Evolutionary conservation across 53 echinoderm and acorn worm genomes (phyloP).

Genomic region (Temnopleurus reevesii): DNA sequence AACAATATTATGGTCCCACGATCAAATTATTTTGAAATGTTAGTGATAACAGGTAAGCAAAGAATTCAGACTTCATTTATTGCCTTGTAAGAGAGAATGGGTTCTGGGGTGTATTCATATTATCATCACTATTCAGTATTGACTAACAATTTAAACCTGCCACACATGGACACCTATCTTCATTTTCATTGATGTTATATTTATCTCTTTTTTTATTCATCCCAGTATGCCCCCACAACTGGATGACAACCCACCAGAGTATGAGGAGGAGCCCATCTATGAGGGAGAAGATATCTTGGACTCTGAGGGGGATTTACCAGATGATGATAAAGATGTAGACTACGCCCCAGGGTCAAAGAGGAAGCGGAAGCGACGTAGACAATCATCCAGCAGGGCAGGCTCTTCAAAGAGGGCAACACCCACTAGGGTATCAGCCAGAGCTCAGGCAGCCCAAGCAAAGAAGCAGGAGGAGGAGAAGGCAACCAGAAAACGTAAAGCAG

Average conservation of each 20-base stretch:
- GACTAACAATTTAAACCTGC: too few relatives aligned
- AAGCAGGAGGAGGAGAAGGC: constrained; percentile 11
- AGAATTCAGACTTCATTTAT: too few relatives aligned
- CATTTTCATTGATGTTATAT: neutral
- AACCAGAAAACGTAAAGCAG: neutral
- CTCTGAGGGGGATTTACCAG: neutral
- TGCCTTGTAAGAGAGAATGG: too few relatives aligned
- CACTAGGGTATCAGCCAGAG: constrained; percentile 25
- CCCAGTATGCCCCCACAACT: neutral
- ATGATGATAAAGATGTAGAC: constrained; percentile 51
- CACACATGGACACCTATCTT: too few relatives aligned
- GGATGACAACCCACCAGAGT: constrained; percentile 16
- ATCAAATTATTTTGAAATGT: too few relatives aligned
- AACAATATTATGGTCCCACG: too few relatives aligned
- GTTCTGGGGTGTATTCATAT: too few relatives aligned
- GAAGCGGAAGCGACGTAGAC: constrained; percentile 17
- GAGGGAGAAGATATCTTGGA: neutral
- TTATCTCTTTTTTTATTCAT: neutral
- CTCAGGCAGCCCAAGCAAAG: constrained; percentile 32
- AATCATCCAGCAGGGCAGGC: neutral
- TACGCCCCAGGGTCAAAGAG: neutral
- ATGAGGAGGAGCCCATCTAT: constrained; percentile 10
- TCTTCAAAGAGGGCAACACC: neutral
- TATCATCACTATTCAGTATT: too few relatives aligned
- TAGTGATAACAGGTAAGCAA: too few relatives aligned